These are phyloP conservation scores for Cantharis lateralis DNA, from an alignment of 2,888 invertebrate genomes.

Conservation along the genomic window DNA sequence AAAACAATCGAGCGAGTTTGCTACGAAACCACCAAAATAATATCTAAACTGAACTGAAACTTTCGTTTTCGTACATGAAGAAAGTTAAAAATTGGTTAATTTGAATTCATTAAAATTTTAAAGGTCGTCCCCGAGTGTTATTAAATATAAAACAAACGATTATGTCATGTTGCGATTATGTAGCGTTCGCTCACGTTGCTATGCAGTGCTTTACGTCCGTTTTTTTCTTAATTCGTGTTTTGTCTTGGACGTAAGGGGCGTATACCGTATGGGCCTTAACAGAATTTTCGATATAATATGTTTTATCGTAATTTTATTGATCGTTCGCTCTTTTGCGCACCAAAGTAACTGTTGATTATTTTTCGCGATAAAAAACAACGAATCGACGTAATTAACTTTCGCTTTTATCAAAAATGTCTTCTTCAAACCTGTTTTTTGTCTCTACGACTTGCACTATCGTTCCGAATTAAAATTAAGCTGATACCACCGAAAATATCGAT, in stretches of 20 bases:
- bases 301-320: neutral
- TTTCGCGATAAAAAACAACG: neutral
- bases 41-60: neutral
- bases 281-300: neutral
- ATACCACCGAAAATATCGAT: neutral
- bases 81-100: neutral
- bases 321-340: neutral
- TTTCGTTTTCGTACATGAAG: neutral
- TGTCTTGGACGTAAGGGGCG: neutral
- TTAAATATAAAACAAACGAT: conserved; percentile 15
- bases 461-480: neutral
- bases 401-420: neutral
- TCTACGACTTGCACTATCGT: neutral
- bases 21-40: neutral
- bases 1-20: neutral
- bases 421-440: neutral
- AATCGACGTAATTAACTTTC: neutral
- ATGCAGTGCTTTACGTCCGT: neutral
- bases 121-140: conserved; percentile 9
- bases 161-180: conserved; percentile 13
- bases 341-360: neutral
- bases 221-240: neutral
- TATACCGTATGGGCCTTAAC: neutral
- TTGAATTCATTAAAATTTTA: conserved; percentile 7
- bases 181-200: conserved; percentile 8